Evolutionary conservation across 30 jellyfish, hydroid and myxozoan genomes (phyloP).

Genomic region (Pseudorhiza aurosa): DNA sequence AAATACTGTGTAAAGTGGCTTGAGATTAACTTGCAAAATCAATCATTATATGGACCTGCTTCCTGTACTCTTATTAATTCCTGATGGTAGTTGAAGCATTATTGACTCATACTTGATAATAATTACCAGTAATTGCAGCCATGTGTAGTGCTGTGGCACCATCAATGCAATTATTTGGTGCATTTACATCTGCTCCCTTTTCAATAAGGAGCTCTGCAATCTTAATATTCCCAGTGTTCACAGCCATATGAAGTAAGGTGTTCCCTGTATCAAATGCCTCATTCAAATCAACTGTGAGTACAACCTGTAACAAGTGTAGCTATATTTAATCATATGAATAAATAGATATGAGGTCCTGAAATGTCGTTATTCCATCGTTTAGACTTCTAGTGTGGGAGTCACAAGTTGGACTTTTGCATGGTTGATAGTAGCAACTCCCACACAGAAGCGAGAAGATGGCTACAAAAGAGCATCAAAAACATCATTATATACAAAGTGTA

Average conservation of each 20-base stretch:
- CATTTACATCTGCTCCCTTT: conserved; percentile 78
- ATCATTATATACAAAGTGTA: no score
- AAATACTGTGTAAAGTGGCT: no score
- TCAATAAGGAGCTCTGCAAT: conserved; percentile 41
- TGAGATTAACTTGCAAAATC: background rate
- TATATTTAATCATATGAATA: background rate
- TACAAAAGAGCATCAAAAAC: no score
- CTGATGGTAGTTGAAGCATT: background rate
- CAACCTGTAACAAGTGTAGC: background rate
- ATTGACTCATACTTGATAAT: background rate
- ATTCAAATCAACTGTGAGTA: conserved; percentile 3
- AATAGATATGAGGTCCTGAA: background rate
- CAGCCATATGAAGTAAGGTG: conserved; percentile 76
- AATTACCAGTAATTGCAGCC: conserved; percentile 82
- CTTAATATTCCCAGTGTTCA: conserved; percentile 43
- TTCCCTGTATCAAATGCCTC: conserved; percentile 65
- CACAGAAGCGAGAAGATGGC: background rate
- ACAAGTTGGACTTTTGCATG: no score
- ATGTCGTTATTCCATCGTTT: no score
- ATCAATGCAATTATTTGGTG: conserved; percentile 33
- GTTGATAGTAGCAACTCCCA: no score
- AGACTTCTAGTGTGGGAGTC: no score
- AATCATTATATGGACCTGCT: background rate
- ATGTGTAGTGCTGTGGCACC: conserved; percentile 90
- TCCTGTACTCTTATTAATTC: background rate